Evolutionary conservation across 1,140 invertebrate genomes (phyloP).

Genomic region (Phortica variegata): DNA sequence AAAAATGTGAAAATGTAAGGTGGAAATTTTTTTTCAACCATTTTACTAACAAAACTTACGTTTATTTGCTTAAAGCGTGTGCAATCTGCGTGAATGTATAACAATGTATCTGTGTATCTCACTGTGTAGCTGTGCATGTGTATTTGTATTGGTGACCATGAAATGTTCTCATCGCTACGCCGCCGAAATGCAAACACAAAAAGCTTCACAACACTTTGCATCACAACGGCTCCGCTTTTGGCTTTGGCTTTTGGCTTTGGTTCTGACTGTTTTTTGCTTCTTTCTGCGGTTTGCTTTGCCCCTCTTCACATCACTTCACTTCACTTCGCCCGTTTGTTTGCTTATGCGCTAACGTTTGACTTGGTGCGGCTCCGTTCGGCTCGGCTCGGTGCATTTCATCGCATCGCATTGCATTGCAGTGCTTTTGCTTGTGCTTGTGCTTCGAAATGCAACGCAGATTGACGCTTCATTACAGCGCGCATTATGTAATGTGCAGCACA

Average conservation of each 20-base stretch:
- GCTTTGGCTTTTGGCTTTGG: too few relatives aligned
- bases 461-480: slow-evolving; percentile 48
- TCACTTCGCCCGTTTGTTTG: background rate
- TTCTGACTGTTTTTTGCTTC: too few relatives aligned
- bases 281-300: too few relatives aligned
- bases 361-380: slow-evolving; percentile 26
- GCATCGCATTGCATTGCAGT: too few relatives aligned
- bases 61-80: too few relatives aligned
- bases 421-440: slow-evolving; percentile 27
- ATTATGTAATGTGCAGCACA: too few relatives aligned
- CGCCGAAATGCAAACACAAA: background rate
- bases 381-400: slow-evolving; percentile 11
- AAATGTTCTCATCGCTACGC: slow-evolving; percentile 38
- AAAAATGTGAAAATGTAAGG: too few relatives aligned
- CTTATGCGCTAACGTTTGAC: slow-evolving; percentile 17
- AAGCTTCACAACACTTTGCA: too few relatives aligned
- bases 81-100: background rate
- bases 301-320: too few relatives aligned
- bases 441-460: slow-evolving; percentile 40
- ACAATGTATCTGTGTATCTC: slow-evolving; percentile 4
- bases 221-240: too few relatives aligned
- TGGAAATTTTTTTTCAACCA: too few relatives aligned
- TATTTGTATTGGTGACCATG: slow-evolving; percentile 43
- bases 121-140: background rate
- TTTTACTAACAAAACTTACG: too few relatives aligned